A percentile compares a stretch with the other conserved stretches of the same genome.
These are phyloP conservation scores for Notothenia coriiceps DNA, from an alignment of 2,113 vertebrate species.

Conservation along the genomic window DNA sequence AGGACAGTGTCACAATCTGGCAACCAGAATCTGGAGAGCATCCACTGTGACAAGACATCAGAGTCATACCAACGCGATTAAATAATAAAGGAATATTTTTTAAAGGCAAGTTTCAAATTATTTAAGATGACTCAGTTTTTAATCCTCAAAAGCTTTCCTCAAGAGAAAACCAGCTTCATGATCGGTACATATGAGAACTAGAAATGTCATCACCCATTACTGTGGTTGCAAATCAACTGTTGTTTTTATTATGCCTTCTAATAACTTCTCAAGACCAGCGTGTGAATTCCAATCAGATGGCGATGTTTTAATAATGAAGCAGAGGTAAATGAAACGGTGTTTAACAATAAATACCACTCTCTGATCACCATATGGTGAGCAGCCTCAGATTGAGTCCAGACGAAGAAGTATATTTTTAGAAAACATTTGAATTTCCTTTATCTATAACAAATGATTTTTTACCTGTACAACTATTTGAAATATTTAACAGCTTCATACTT, in stretches of 20 bases:
- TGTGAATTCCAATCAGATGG: slow-evolving; percentile 56
- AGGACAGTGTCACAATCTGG: slow-evolving; percentile 66
- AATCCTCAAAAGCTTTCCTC: slow-evolving; percentile 49
- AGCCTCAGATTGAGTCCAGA: neutral
- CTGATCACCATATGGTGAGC: slow-evolving; percentile 44
- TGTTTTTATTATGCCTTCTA: slow-evolving; percentile 34
- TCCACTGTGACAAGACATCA: slow-evolving; percentile 62
- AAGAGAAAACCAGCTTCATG: neutral
- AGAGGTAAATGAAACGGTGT: slow-evolving; percentile 50
- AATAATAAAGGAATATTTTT: slow-evolving; percentile 47
- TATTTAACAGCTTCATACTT: neutral
- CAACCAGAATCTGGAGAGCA: slow-evolving; percentile 51
- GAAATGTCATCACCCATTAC: slow-evolving; percentile 45
- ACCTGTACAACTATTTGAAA: neutral
- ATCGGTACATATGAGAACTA: slow-evolving; percentile 11
- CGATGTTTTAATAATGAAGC: slow-evolving; percentile 44
- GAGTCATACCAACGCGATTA: slow-evolving; percentile 47
- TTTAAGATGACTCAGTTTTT: slow-evolving; percentile 59
- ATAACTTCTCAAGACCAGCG: slow-evolving; percentile 24
- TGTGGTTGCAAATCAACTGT: slow-evolving; percentile 25
- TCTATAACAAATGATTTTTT: neutral
- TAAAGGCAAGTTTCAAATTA: slow-evolving; percentile 43
- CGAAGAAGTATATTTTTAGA: slow-evolving; percentile 12
- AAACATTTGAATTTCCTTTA: neutral
- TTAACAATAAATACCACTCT: slow-evolving; percentile 38